Percentiles rank a stretch among this genome's conserved stretches.
Evolutionary conservation across 2,113 vertebrate species (phyloP).

Genomic region (Zosterops japonicus): DNA sequence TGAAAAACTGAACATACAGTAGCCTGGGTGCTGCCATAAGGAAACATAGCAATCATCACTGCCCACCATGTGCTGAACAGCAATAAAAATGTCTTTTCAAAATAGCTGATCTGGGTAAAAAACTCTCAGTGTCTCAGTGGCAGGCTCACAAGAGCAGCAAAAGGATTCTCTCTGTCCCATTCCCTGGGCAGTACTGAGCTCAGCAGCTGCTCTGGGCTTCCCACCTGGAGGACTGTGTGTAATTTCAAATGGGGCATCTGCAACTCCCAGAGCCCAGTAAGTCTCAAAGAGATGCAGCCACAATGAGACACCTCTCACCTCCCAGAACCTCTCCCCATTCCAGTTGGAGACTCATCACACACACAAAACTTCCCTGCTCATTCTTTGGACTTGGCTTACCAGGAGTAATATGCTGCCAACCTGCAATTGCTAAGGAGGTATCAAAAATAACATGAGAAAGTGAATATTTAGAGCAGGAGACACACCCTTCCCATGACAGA

Average conservation of each 20-base stretch:
- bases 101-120: not conserved
- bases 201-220: not conserved
- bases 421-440: not conserved
- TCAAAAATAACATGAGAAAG: not conserved
- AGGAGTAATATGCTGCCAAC: not conserved
- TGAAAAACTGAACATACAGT: not conserved
- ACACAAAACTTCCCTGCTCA: not conserved
- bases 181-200: not conserved
- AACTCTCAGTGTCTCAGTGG: not conserved
- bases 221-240: not conserved
- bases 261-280: not conserved
- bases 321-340: not conserved
- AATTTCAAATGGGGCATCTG: not conserved
- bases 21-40: not conserved
- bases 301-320: not conserved
- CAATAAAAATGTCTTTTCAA: not conserved
- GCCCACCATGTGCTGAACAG: not conserved
- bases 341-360: not conserved
- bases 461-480: not conserved
- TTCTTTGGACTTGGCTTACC: not conserved
- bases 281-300: not conserved
- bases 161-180: not conserved
- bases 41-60: rapidly evolving
- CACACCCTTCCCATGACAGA: not conserved
- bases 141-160: not conserved